Base-by-base conservation (phyloP, 2,113 vertebrate species). In the Microcebus ravelobensis region DNA sequence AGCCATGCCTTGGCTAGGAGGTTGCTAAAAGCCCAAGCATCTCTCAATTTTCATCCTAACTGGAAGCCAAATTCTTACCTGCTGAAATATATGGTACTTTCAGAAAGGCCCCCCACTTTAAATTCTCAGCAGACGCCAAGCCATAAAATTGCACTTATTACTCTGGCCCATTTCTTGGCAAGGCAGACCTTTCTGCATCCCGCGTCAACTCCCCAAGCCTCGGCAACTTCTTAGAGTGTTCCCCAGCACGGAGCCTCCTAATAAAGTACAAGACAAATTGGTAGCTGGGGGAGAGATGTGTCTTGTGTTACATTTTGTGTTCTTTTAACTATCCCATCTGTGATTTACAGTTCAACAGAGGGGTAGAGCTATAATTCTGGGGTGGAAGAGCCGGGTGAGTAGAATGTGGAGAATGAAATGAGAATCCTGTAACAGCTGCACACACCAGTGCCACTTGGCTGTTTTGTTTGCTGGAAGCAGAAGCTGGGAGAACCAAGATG, bases 261-360 rank as follows among this genome's bases (percentile, higher is more conserved):
- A 95, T 96, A 95, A 95, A 95, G 68, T 39, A 12, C 57, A 91
- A 97, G 95, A 96, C 88, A 96, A 94, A 97, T 89, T 79, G 91
- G 96, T 71, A 94, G 93, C 83, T 6, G 3, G 50, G 92, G 73
- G 68, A 93, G 61, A 83, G 57, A 48, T 34, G 61, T 39, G 86
- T 55, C 61, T 63, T 93, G 55, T 48, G 73, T 89, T 92, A 87
- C 67, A 36, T 63, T 96, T 61, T 76, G 50, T 31, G 82, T 29
- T 93, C 93, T 76, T 91, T 94, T 81, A 95, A 95, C 57, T 12
- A 27, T 63, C 67, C 48, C 57, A 42, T 71, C 89, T 70, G 63
- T 96, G 89, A 97, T 96, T 98, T 96, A 96, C 85, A 94, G 59
- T 95, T 73, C 73, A 27, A 4, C 27, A 31, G 86, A 59, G 86